Evolutionary conservation across 2,888 invertebrate genomes (phyloP).

Genomic region (Meloe dianella): DNA sequence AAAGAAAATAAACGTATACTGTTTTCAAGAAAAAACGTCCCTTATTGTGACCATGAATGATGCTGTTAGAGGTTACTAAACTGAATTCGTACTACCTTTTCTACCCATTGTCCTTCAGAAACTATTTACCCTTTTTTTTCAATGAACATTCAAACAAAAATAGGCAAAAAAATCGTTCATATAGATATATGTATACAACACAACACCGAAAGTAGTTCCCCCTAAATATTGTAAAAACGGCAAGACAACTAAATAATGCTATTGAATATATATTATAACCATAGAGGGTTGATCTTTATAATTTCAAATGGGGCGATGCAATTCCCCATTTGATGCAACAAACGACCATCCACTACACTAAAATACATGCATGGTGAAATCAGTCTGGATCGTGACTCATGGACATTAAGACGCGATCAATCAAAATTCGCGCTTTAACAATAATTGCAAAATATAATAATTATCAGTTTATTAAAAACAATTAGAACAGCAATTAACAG

Average conservation of each 20-base stretch:
- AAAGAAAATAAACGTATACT: too few species aligned
- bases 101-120: not conserved
- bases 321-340: constrained; percentile 52
- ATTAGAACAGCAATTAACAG: not conserved
- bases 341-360: constrained; percentile 35
- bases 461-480: not conserved
- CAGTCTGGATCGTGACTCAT: constrained; percentile 53
- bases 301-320: constrained; percentile 51
- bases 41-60: not conserved
- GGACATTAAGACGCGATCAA: constrained; percentile 44
- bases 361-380: constrained; percentile 40
- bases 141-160: not conserved
- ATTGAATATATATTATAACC: constrained; percentile 36
- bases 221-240: constrained; percentile 50
- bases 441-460: not conserved
- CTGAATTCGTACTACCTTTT: not conserved
- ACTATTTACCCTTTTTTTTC: constrained; percentile 3
- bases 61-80: not conserved
- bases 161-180: constrained; percentile 9
- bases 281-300: constrained; percentile 43
- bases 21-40: too few species aligned
- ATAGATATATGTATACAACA: constrained; percentile 20
- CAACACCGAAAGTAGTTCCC: constrained; percentile 45
- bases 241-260: constrained; percentile 45
- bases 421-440: constrained; percentile 37